Evolutionary conservation across 2,888 invertebrate species (phyloP).

Genomic region (Adelognathus sp.): DNA sequence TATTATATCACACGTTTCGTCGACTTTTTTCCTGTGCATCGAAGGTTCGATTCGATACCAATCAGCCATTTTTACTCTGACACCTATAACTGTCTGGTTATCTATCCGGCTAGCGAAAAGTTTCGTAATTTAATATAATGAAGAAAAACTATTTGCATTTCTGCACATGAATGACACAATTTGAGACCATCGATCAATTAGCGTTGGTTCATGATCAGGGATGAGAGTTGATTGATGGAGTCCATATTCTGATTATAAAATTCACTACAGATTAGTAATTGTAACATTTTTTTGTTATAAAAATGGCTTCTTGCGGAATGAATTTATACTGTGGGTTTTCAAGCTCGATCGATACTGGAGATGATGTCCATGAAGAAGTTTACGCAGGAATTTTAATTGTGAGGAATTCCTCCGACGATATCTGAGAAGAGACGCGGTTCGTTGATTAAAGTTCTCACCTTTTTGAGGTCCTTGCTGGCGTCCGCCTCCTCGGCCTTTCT

Average conservation of each 20-base stretch:
- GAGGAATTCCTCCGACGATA: background rate
- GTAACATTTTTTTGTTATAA: background rate
- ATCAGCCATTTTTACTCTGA: too few species aligned
- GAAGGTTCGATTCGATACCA: too few species aligned
- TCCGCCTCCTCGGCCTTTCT: slow-evolving; percentile 92
- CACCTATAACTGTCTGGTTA: too few species aligned
- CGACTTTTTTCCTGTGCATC: too few species aligned
- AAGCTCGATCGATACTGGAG: background rate
- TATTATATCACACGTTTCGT: too few species aligned
- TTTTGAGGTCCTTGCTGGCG: slow-evolving; percentile 92
- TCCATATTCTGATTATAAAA: background rate
- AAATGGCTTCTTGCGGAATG: background rate
- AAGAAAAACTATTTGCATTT: background rate
- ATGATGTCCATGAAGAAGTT: background rate
- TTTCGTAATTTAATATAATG: background rate
- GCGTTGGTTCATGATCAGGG: background rate
- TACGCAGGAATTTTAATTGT: background rate
- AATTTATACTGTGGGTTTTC: background rate
- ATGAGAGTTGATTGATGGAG: background rate
- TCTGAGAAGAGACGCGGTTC: background rate
- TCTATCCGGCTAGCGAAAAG: too few species aligned
- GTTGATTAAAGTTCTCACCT: slow-evolving; percentile 83
- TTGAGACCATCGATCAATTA: background rate
- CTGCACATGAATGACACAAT: background rate
- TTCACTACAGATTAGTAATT: background rate